Evolutionary conservation across 23 tunicate genomes (phyloP).

Genomic region (Ciona savignyi): DNA sequence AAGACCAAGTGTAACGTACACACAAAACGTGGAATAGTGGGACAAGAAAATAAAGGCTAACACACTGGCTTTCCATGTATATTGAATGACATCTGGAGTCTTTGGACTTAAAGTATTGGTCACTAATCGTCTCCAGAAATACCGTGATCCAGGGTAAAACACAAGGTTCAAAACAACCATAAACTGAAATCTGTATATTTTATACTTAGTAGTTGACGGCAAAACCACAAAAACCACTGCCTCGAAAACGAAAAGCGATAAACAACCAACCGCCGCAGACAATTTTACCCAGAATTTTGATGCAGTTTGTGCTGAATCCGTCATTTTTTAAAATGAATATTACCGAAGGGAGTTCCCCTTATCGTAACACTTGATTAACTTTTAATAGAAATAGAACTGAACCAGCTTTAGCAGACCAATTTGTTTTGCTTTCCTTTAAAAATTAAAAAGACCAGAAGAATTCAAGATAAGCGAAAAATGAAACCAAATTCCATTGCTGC

Average conservation of each 20-base stretch:
- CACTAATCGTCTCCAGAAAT: conserved; percentile 29
- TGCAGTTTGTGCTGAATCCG: too few species aligned
- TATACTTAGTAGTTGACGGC: conserved; percentile 7
- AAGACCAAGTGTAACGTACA: too few species aligned
- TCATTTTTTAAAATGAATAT: too few species aligned
- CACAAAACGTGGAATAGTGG: conserved; percentile 32
- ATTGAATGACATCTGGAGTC: not conserved
- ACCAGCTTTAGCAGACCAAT: too few species aligned
- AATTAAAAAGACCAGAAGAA: too few species aligned
- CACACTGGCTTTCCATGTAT: conserved; percentile 25
- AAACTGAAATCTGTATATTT: conserved; percentile 34
- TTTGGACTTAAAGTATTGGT: not conserved
- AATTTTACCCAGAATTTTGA: too few species aligned
- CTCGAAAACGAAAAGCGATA: conserved; percentile 7
- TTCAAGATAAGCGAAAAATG: too few species aligned
- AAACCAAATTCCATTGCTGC: too few species aligned
- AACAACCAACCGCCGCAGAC: not conserved
- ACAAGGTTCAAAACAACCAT: conserved; percentile 20
- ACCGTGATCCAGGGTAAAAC: conserved; percentile 9
- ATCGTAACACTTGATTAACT: too few species aligned
- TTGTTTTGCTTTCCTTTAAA: too few species aligned
- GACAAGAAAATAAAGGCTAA: conserved; percentile 7
- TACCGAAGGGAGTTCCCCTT: too few species aligned
- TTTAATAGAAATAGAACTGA: too few species aligned
- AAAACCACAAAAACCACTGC: conserved; percentile 1